Evolutionary conservation across 2,888 invertebrate species (phyloP).

Genomic region (Conops quadrifasciatus): DNA sequence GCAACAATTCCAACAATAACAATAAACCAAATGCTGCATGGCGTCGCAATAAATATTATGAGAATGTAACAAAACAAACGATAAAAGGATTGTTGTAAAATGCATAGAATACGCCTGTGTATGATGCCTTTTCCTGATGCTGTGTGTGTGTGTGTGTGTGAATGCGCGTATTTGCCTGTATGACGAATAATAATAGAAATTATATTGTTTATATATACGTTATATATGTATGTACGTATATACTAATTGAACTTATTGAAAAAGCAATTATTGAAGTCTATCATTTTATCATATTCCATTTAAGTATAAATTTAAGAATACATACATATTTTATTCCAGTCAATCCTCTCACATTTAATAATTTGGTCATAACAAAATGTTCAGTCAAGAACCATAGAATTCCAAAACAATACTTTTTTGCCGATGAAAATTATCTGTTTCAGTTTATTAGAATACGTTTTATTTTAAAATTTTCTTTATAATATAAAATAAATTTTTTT

Average conservation of each 20-base stretch:
- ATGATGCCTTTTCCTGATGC: background rate
- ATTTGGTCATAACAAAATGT: background rate
- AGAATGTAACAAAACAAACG: conserved; percentile 69
- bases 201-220: background rate
- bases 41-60: conserved; percentile 67
- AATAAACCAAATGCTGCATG: conserved; percentile 60
- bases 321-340: too few relatives aligned
- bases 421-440: too few relatives aligned
- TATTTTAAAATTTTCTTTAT: too few relatives aligned
- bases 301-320: too few relatives aligned
- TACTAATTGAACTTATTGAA: background rate
- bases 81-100: conserved; percentile 68
- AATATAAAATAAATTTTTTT: too few relatives aligned
- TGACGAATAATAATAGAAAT: background rate
- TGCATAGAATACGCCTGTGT: background rate
- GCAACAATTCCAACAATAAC: too few relatives aligned
- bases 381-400: conserved; percentile 29
- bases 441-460: too few relatives aligned
- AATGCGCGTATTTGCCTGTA: background rate
- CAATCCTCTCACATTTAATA: too few relatives aligned
- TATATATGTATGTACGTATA: background rate
- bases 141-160: background rate
- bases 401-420: conserved; percentile 10
- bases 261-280: too few relatives aligned
- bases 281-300: too few relatives aligned